Evolutionary conservation across 1,140 invertebrate genomes (phyloP), one percentile per base, ranked within the genome.

Genomic region (Temnothorax longispinosus): DNA sequence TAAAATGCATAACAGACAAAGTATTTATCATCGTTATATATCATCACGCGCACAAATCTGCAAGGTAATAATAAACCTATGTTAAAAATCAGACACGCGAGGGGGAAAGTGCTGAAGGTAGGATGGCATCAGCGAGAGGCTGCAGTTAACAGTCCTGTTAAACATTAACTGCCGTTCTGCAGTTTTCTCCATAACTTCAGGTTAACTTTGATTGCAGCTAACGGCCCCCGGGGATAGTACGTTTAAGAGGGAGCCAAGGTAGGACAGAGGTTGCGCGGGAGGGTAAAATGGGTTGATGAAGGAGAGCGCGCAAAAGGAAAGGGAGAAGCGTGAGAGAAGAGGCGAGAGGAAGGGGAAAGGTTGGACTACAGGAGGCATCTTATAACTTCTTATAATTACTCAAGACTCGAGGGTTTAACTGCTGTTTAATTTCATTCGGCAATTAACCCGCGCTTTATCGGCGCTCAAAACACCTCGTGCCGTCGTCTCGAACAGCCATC

Each of bases 171-270:
- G 94, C 93, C 92, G 91, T 91, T 93, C 91, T 91, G 87, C 93
- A 95, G 93, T 94, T 94, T 94, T 94, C 91, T 78, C 92, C 92
- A 93, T 94, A 94, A 94, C 93, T 94, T 91, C 88, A 93, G 92
- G 92, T 94, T 94, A 95, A 95, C 94, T 95, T 95, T 94, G 94
- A 95, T 95, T 95, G 94, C 92, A 95, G 92, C 92, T 94, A 94
- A 95, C 94, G 94, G 93, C 93, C 93, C 91, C 93, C 88, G 89
- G 93, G 93, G 91, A 94, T 93, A 91, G 91, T 92, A 90, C 91
- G 91, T 93, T 93, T 93, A 92, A 93, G 93, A 92, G 92, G 80
- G 85, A 89, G 89, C 32, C 13, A 38, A 35, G 80, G 21, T 75
- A 35, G 38, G 15, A 74, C 41, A 56, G 41, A n/a, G 35, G 90